These are phyloP conservation scores for Pantherophis vulpinus DNA, from an alignment of 2,797 vertebrate genomes.

Conservation along the genomic window DNA sequence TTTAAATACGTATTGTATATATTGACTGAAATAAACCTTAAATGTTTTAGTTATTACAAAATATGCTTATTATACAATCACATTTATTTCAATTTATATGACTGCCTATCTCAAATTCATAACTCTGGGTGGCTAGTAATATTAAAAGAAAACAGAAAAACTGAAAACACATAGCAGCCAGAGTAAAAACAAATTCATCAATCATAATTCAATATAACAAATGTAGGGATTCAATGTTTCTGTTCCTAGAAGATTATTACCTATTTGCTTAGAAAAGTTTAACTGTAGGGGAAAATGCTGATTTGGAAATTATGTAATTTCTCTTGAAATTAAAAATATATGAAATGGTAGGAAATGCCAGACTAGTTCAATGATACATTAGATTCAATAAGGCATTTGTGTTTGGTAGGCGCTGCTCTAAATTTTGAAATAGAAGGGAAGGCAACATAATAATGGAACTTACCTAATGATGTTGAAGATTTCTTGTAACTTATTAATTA, in stretches of 20 bases:
- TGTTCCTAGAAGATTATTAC: neutral
- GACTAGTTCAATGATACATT: neutral
- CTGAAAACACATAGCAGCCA: neutral
- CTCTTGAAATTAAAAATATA: neutral
- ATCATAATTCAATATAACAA: neutral
- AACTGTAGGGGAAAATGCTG: neutral
- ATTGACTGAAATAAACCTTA: neutral
- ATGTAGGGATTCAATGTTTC: neutral
- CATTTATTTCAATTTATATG: neutral
- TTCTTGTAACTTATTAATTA: neutral
- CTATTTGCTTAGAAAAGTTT: neutral
- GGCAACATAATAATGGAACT: neutral
- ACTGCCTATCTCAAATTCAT: neutral
- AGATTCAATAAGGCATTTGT: neutral
- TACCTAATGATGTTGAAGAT: neutral
- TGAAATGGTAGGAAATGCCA: neutral
- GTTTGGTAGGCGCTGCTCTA: neutral
- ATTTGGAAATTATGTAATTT: neutral
- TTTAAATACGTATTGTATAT: neutral
- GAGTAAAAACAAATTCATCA: neutral
- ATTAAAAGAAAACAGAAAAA: neutral
- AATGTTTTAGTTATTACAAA: neutral
- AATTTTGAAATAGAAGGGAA: neutral
- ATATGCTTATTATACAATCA: neutral
- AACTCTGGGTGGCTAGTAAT: neutral